These are phyloP conservation scores for Ascidia mentula DNA, from an alignment of 23 tunicate genomes.

Conservation along the genomic window DNA sequence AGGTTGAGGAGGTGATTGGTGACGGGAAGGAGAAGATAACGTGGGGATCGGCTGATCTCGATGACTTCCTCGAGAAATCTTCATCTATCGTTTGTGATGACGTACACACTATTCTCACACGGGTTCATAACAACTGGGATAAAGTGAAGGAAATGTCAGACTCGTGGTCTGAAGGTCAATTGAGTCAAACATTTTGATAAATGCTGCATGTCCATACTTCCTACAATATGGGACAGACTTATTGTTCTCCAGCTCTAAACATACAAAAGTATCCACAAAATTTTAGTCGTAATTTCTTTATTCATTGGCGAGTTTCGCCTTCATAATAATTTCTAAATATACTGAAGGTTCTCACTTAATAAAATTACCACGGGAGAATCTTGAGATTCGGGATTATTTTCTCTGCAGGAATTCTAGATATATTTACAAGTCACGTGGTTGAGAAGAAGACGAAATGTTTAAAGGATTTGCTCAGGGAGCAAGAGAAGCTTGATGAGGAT, in stretches of 20 bases:
- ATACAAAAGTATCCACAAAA: too few relatives aligned
- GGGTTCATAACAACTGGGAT: constrained; percentile 93
- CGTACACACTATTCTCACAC: constrained; percentile 67
- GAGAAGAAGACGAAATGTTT: constrained; percentile 51
- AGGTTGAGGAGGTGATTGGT: constrained; percentile 68
- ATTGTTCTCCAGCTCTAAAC: too few relatives aligned
- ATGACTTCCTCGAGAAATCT: constrained; percentile 73
- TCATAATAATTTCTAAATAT: too few relatives aligned
- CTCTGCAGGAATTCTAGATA: constrained; percentile 65
- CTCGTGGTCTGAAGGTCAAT: constrained; percentile 90
- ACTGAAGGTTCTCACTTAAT: too few relatives aligned
- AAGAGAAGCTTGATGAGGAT: constrained; percentile 67
- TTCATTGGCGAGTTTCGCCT: too few relatives aligned
- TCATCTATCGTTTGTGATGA: constrained; percentile 86
- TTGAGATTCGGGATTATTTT: neutral
- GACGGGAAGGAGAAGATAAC: constrained; percentile 70
- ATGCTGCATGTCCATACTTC: too few relatives aligned
- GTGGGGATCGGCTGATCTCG: constrained; percentile 83
- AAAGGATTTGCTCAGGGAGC: constrained; percentile 47
- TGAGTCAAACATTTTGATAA: too few relatives aligned
- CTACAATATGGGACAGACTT: too few relatives aligned
- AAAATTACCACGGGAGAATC: too few relatives aligned
- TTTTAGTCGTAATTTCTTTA: too few relatives aligned
- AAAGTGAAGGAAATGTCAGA: constrained; percentile 71
- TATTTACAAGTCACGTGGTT: constrained; percentile 58